Conservation (phyloP, 2,797 vertebrate genomes). For the Sebastes itinus region DNA sequence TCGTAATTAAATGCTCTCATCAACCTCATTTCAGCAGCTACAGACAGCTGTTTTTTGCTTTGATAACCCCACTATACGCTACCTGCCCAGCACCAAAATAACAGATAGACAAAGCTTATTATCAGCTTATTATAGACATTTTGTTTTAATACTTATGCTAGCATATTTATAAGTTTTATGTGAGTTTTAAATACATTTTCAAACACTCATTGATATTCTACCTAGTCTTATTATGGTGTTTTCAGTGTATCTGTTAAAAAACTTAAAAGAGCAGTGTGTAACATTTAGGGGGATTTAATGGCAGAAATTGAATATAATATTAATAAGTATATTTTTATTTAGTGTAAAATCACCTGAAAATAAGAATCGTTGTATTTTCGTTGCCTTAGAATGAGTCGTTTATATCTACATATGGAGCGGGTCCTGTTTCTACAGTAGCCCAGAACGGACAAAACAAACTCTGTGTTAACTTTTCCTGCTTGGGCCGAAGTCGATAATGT, state of each 20-base stretch:
- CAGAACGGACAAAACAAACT: no score
- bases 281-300: no score
- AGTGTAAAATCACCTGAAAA: no score
- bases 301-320: no score
- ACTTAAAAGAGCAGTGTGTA: no score
- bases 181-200: neutral
- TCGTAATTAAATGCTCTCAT: neutral
- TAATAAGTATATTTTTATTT: no score
- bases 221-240: neutral
- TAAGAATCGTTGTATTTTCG: no score
- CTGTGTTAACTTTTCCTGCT: no score
- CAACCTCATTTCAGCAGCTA: neutral
- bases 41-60: neutral
- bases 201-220: neutral
- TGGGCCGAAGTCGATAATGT: no score
- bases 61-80: neutral
- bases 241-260: neutral
- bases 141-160: neutral
- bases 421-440: no score
- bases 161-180: neutral
- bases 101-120: neutral
- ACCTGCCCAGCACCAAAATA: neutral
- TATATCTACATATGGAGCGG: no score
- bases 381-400: no score
- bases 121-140: neutral